Base-by-base conservation (phyloP, 2,888 invertebrate species). In the Phyto melanocephala region DNA sequence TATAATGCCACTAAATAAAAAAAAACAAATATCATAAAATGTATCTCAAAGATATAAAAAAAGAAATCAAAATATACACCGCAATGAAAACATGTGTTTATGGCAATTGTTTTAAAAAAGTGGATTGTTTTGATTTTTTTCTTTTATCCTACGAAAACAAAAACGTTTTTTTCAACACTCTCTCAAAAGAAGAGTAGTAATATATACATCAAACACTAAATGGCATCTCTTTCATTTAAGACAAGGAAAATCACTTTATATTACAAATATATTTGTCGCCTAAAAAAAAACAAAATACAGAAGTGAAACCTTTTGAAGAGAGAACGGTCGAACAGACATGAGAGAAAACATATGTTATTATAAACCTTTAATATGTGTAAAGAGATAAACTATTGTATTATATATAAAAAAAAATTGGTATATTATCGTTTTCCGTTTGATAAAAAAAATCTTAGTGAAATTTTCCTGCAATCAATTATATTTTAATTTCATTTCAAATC, bases 361-460 rank as follows among this genome's bases (percentile, higher is more conserved):
- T 50, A 28, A 37, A 2, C 5, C 15, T 8, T 28, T 10, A 17
- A 65, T 63, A 63, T 8, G 58, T n/a, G 58, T 47, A 35, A 84
- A 80, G 76, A 81, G 79, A 47, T 13, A 20, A 52, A 42, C 80
- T 62, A 8, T 42, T 74, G 20, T 17, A 3, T 15, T 1, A 6
- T 15, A 50, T 33, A 56, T 40, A 45, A 81, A 65, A 17, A 76
- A 81, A 84, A 75, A 56, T 79, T 76, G 71, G 72, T 85, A 84
- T 82, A 84, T 81, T 81, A 81, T 71, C 72, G 77, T 81, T 84
- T 84, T 82, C 74, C 81, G 77, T 84, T 82, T 62, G 45, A 60
- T 70, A 47, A 56, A 84, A 84, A 85, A 85, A 86, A 84, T 84
- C 83, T 80, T 84, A 86, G 84, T 84, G 85, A 85, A 86, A 86